A percentile compares a stretch with the other conserved stretches of the same genome.
Evolutionary conservation across 2,113 vertebrate species (phyloP).

Genomic region (Polypterus senegalus): DNA sequence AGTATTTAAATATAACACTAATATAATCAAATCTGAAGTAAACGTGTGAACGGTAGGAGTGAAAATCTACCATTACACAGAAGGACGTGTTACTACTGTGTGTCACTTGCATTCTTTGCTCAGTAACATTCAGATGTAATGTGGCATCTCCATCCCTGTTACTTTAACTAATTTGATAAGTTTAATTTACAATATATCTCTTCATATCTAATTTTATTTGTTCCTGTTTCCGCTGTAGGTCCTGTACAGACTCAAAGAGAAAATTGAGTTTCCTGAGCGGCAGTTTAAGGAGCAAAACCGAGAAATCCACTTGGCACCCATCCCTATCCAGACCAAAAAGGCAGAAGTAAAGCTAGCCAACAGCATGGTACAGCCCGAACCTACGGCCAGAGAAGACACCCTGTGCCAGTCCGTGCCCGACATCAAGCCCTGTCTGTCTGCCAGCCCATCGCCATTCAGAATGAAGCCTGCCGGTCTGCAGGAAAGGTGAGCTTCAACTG

Average conservation of each 20-base stretch:
- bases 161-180: too few relatives aligned
- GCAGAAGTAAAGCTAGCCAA: conserved; percentile 48
- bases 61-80: too few relatives aligned
- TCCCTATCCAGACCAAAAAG: conserved; percentile 42
- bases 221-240: conserved; percentile 52
- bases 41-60: too few relatives aligned
- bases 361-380: conserved; percentile 80
- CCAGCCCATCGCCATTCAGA: conserved; percentile 80
- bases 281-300: conserved; percentile 72
- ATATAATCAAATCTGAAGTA: too few relatives aligned
- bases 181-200: too few relatives aligned
- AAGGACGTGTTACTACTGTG: too few relatives aligned
- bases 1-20: too few relatives aligned
- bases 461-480: conserved; percentile 90
- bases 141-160: too few relatives aligned
- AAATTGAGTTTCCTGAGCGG: conserved; percentile 64
- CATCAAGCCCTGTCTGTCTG: conserved; percentile 52
- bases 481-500: conserved; percentile 58
- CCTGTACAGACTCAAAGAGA: conserved; percentile 82
- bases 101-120: too few relatives aligned
- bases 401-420: conserved; percentile 54
- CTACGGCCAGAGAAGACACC: conserved; percentile 48
- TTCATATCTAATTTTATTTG: conserved; percentile 7
- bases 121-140: too few relatives aligned
- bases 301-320: conserved; percentile 58